These are phyloP conservation scores for Porites australiensis DNA, from an alignment of 64 coral and sea anemone genomes.

Conservation along the genomic window DNA sequence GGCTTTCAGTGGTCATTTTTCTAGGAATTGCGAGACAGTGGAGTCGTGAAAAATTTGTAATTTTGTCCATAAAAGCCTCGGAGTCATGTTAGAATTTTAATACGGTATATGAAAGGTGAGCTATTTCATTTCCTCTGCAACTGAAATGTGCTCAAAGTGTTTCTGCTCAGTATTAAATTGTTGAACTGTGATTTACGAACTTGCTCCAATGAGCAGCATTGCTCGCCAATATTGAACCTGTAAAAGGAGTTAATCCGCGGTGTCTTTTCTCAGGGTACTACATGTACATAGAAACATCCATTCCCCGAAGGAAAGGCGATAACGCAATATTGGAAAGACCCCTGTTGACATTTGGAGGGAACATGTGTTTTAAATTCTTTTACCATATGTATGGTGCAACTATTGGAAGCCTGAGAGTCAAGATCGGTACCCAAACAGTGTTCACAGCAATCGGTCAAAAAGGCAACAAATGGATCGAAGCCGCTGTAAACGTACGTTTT, in stretches of 20 bases:
- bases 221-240: no score
- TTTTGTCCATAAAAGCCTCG: no score
- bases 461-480: neutral
- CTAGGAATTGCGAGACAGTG: no score
- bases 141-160: no score
- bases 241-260: neutral
- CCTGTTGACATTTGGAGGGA: neutral
- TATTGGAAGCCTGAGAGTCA: neutral
- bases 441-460: constrained; percentile 1
- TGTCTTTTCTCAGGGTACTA: neutral
- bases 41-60: no score
- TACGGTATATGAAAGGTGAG: no score
- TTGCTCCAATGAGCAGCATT: no score
- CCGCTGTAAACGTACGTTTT: neutral
- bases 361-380: constrained; percentile 19
- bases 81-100: no score
- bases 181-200: no score
- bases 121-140: no score
- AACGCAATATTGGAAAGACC: neutral
- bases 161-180: no score
- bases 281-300: constrained; percentile 39
- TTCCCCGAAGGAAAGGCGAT: neutral
- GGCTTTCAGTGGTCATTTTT: no score
- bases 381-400: constrained; percentile 51
- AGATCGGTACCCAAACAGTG: neutral